Evolutionary conservation across 1,140 invertebrate species (phyloP).

Genomic region (Trichonephila clavata): DNA sequence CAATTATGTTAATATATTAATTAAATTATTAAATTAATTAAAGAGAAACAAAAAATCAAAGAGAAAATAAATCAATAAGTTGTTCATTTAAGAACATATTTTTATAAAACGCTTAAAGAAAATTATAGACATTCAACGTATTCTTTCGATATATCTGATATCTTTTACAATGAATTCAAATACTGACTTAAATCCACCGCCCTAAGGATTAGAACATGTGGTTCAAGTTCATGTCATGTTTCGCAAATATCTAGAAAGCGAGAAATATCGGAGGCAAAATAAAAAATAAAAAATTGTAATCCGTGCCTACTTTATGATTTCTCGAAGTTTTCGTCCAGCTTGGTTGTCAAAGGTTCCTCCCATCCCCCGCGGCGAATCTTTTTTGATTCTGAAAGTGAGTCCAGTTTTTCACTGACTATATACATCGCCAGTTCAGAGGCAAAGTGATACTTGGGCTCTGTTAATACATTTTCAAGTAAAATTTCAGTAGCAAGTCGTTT

Average conservation of each 20-base stretch:
- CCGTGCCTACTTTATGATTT: conserved; percentile 53
- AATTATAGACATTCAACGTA: too few species aligned
- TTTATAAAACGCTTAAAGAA: too few species aligned
- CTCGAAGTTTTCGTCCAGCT: conserved; percentile 22
- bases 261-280: background rate
- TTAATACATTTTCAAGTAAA: too few species aligned
- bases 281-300: conserved; percentile 22
- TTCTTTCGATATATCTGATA: too few species aligned
- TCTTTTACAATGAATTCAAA: background rate
- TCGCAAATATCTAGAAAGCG: background rate
- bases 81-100: too few species aligned
- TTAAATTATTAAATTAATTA: too few species aligned
- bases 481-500: too few species aligned
- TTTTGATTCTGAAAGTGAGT: conserved; percentile 32
- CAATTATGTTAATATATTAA: too few species aligned
- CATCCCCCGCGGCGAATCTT: conserved; percentile 24
- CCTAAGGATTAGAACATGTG: background rate
- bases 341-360: conserved; percentile 20
- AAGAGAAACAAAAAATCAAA: too few species aligned
- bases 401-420: background rate
- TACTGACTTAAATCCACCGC: background rate
- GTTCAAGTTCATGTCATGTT: background rate
- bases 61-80: too few species aligned
- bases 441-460: background rate
- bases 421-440: background rate